phyloP scores from a whole-genome alignment of 2,113 vertebrate genomes.

The Phrynosoma platyrhinos region DNA sequence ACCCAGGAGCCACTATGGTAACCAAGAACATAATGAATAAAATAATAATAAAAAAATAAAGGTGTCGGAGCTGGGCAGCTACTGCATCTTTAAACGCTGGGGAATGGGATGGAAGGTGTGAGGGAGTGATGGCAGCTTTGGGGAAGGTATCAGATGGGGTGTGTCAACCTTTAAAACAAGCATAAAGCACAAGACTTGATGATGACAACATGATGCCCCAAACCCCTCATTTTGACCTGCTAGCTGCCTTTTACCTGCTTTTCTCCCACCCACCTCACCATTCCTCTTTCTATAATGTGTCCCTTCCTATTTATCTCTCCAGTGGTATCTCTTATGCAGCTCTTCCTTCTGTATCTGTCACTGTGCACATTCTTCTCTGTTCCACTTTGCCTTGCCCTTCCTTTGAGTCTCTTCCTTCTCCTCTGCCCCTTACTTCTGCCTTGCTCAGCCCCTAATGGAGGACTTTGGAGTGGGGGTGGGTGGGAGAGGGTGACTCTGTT shows the following conservation, averaged over 20 bases:
- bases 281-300: background rate
- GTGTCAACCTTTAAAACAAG: conserved; percentile 32
- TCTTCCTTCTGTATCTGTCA: background rate
- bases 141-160: conserved; percentile 27
- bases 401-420: conserved; percentile 43
- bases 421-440: conserved; percentile 42
- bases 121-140: conserved; percentile 28
- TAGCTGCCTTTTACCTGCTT: background rate
- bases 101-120: conserved; percentile 45
- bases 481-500: conserved; percentile 46
- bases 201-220: conserved; percentile 28
- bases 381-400: background rate
- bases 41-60: conserved; percentile 7
- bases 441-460: conserved; percentile 55
- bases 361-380: conserved; percentile 35
- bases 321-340: background rate
- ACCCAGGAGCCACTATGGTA: conserved; percentile 29
- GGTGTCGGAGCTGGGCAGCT: conserved; percentile 26
- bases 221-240: background rate
- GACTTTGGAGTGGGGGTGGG: conserved; percentile 1
- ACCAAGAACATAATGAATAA: conserved; percentile 37
- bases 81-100: conserved; percentile 35
- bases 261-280: background rate
- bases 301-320: background rate
- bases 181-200: conserved; percentile 34